phyloP scores from a whole-genome alignment of 2,797 vertebrate species.

The Enteromius afrohamiltoni region DNA sequence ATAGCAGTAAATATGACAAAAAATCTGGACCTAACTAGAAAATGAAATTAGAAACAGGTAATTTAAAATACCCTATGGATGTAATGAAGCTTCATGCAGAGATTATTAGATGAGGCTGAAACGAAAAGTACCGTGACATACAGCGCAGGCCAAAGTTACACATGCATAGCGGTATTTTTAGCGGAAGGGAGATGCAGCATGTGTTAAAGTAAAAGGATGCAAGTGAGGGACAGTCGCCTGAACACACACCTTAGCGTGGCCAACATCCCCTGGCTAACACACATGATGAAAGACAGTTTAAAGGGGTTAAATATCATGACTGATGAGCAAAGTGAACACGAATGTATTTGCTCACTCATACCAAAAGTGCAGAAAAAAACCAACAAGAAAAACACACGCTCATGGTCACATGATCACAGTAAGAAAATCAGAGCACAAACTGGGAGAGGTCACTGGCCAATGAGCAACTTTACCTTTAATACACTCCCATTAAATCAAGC shows the following conservation, averaged over 20 bases:
- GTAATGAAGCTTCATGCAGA: not conserved
- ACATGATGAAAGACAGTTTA: conserved; percentile 71
- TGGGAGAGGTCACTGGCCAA: conserved; percentile 21
- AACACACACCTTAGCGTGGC: conserved; percentile 85
- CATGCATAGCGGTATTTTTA: conserved; percentile 3
- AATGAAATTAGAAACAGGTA: not conserved
- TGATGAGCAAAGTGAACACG: conserved; percentile 34
- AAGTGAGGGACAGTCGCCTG: conserved; percentile 62
- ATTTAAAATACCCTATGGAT: not conserved
- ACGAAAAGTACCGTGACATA: not conserved
- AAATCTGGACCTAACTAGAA: not conserved
- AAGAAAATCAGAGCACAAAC: conserved; percentile 35
- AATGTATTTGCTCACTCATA: conserved; percentile 19
- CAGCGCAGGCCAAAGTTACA: not conserved
- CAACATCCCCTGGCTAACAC: conserved; percentile 83
- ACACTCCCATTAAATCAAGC: conserved; percentile 36
- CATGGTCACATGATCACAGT: conserved; percentile 47
- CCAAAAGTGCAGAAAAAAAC: not conserved
- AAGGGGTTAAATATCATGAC: conserved; percentile 66
- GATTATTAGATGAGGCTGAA: not conserved
- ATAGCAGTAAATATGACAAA: not conserved
- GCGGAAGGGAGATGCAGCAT: not conserved
- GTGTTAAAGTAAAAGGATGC: conserved; percentile 52
- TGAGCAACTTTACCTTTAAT: conserved; percentile 35
- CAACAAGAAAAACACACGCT: no score